Conservation (phyloP, 1,140 invertebrate genomes). For the Drosophila pachea region DNA sequence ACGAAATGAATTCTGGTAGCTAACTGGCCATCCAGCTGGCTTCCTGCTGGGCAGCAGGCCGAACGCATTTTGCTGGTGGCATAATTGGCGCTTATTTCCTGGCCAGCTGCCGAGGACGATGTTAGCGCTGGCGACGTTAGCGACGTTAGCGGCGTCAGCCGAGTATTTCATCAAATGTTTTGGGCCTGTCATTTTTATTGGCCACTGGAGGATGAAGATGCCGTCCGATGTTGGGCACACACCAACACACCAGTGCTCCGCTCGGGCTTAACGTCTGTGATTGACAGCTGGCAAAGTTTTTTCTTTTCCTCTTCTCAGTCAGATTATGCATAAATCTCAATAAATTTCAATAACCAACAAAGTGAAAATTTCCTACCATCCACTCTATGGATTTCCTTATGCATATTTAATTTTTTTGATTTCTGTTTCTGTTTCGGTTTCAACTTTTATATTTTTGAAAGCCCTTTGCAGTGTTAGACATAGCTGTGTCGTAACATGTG, state of each 20-base stretch:
- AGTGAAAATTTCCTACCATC: slow-evolving; percentile 18
- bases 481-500: slow-evolving; percentile 19
- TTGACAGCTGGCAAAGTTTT: slow-evolving; percentile 70
- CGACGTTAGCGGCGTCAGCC: slow-evolving; percentile 18
- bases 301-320: slow-evolving; percentile 8
- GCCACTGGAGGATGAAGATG: slow-evolving; percentile 61
- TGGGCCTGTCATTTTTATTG: slow-evolving; percentile 69
- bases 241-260: neutral
- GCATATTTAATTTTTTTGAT: neutral
- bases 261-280: slow-evolving; percentile 39
- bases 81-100: slow-evolving; percentile 78
- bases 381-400: neutral
- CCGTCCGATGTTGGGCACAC: neutral
- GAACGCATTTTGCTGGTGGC: slow-evolving; percentile 73
- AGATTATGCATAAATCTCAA: slow-evolving; percentile 77
- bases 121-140: slow-evolving; percentile 31
- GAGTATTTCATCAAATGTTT: slow-evolving; percentile 70
- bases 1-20: slow-evolving; percentile 73
- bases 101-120: slow-evolving; percentile 57
- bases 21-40: slow-evolving; percentile 67
- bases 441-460: slow-evolving; percentile 28
- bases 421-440: slow-evolving; percentile 5
- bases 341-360: slow-evolving; percentile 75
- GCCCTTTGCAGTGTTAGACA: neutral
- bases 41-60: slow-evolving; percentile 62